Evolutionary conservation across 2,113 vertebrate genomes (phyloP).

Genomic region (Takifugu bimaculatus): DNA sequence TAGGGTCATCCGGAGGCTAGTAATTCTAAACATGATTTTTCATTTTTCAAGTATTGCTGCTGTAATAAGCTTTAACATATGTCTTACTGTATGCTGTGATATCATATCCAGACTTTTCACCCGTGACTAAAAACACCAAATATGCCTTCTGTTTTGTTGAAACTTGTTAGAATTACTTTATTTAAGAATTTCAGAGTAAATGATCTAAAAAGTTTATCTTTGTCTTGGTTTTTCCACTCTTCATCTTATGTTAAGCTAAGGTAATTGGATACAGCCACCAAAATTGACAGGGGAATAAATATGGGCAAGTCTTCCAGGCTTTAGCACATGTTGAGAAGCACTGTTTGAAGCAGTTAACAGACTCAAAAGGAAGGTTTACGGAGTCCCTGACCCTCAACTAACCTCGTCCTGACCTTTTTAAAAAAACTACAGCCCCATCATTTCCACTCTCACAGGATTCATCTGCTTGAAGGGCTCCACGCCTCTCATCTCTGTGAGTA

Average conservation of each 20-base stretch:
- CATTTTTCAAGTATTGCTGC: background rate
- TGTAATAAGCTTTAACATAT: background rate
- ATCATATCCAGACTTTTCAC: background rate
- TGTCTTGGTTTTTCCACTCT: background rate
- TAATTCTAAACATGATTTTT: slow-evolving; percentile 6
- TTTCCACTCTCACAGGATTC: slow-evolving; percentile 74
- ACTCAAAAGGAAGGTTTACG: slow-evolving; percentile 18
- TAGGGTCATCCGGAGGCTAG: slow-evolving; percentile 38
- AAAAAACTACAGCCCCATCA: slow-evolving; percentile 57
- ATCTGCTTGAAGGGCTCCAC: slow-evolving; percentile 55
- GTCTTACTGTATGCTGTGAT: too few species aligned
- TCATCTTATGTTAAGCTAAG: background rate
- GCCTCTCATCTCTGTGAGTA: slow-evolving; percentile 62
- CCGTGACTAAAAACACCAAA: background rate
- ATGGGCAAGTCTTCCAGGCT: slow-evolving; percentile 1
- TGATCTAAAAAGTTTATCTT: background rate
- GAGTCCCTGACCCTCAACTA: slow-evolving; percentile 46
- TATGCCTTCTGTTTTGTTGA: background rate
- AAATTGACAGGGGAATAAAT: background rate
- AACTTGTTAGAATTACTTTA: background rate
- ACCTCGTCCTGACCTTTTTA: slow-evolving; percentile 65
- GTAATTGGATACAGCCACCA: background rate
- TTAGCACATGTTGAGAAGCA: background rate
- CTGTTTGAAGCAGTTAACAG: slow-evolving; percentile 24
- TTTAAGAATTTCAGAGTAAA: background rate